Conservation (phyloP, 64 coral and sea anemone genomes). For the Acropora yongei region DNA sequence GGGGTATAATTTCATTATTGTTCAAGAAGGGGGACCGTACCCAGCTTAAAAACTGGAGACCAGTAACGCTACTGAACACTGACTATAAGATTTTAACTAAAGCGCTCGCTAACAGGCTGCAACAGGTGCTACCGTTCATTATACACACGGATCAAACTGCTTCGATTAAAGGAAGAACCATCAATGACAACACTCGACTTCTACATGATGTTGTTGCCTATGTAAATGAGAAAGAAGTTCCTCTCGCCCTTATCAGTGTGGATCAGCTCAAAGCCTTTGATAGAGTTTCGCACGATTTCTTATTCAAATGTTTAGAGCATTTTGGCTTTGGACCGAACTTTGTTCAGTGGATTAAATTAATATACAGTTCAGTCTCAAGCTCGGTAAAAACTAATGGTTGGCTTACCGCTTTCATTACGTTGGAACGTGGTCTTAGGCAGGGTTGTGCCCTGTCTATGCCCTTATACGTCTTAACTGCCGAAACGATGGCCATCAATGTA, state of each 20-base stretch:
- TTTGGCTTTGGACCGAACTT: conserved; percentile 27
- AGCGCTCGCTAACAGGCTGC: conserved; percentile 7
- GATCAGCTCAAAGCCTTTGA: no score
- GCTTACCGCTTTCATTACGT: background rate
- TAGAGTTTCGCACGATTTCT: no score
- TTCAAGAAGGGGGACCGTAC: conserved; percentile 20
- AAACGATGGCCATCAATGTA: background rate
- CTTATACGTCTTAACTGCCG: conserved; percentile 47
- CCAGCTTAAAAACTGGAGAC: conserved; percentile 42
- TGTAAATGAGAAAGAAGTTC: background rate
- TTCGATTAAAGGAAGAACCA: background rate
- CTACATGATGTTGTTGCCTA: background rate
- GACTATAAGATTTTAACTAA: conserved; percentile 72
- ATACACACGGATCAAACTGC: conserved; percentile 40
- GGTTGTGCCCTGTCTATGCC: conserved; percentile 47
- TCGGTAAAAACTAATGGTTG: conserved; percentile 43
- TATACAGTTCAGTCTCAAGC: conserved; percentile 21
- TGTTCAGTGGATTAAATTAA: conserved; percentile 31
- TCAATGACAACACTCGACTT: conserved; percentile 20
- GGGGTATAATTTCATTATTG: background rate
- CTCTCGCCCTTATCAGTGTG: background rate
- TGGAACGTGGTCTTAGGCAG: background rate
- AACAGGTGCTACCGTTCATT: background rate
- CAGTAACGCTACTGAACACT: conserved; percentile 41
- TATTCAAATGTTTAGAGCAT: background rate